Evolutionary conservation across 2,888 invertebrate genomes (phyloP).

Genomic region (Coremacera marginata): DNA sequence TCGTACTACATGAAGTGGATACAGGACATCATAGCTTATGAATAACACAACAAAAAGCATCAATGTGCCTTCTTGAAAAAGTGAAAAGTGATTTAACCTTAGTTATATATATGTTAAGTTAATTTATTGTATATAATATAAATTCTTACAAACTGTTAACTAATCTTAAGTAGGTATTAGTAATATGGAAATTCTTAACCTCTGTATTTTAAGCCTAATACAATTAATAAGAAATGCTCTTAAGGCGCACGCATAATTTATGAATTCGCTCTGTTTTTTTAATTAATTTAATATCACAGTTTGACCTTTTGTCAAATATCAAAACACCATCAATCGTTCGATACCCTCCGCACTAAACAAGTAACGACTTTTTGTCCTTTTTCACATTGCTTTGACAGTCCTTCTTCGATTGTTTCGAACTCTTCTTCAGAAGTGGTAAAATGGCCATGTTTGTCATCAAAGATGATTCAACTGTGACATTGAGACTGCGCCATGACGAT

Average conservation of each 20-base stretch:
- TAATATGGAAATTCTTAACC: too few relatives aligned
- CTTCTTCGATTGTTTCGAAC: background rate
- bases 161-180: slow-evolving; percentile 7
- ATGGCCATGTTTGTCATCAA: slow-evolving; percentile 39
- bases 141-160: background rate
- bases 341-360: background rate
- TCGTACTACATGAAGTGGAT: slow-evolving; percentile 91
- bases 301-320: too few relatives aligned
- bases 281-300: slow-evolving; percentile 31
- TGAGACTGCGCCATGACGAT: slow-evolving; percentile 39
- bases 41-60: slow-evolving; percentile 46
- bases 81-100: too few relatives aligned
- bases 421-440: slow-evolving; percentile 45
- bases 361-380: slow-evolving; percentile 3
- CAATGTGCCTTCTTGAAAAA: too few relatives aligned
- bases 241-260: too few relatives aligned
- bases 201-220: too few relatives aligned
- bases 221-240: too few relatives aligned
- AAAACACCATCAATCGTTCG: background rate
- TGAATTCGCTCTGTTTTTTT: too few relatives aligned
- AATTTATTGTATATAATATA: background rate
- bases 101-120: background rate
- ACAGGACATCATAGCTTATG: slow-evolving; percentile 66
- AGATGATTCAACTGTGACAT: slow-evolving; percentile 13
- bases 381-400: slow-evolving; percentile 44